Conservation (phyloP, 2,797 vertebrate species). For the Lacerta bilineata region DNA sequence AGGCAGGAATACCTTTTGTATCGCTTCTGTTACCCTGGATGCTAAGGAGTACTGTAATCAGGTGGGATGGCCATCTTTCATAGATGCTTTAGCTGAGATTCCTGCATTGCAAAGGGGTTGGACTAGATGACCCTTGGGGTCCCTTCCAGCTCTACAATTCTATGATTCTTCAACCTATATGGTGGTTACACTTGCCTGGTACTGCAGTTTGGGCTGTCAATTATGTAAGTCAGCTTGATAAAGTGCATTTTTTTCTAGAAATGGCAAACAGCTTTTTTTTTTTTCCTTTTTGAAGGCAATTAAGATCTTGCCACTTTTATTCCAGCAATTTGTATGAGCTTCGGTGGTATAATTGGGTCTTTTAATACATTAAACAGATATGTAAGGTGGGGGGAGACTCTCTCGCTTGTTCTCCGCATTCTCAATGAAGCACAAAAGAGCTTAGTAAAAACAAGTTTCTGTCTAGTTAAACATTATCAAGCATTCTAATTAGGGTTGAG, state of each 20-base stretch:
- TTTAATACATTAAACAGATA: not conserved
- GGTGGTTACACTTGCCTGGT: too few species aligned
- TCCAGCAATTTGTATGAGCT: not conserved
- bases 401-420: not conserved
- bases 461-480: constrained; percentile 19
- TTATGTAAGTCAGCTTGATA: not conserved
- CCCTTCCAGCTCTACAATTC: too few species aligned
- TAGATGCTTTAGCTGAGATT: too few species aligned
- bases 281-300: not conserved
- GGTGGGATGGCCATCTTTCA: too few species aligned
- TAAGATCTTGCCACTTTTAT: not conserved
- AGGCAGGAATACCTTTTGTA: too few species aligned
- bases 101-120: too few species aligned
- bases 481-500: constrained; percentile 22
- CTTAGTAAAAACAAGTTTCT: not conserved
- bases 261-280: not conserved
- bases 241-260: not conserved
- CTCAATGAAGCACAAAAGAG: constrained; percentile 11
- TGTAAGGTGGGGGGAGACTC: not conserved
- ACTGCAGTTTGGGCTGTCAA: not conserved
- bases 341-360: not conserved
- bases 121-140: too few species aligned
- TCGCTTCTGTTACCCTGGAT: not conserved
- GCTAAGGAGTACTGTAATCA: not conserved
- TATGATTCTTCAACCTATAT: too few species aligned